Evolutionary conservation across 2,888 invertebrate genomes (phyloP).

Genomic region (Plagodis pulveraria): DNA sequence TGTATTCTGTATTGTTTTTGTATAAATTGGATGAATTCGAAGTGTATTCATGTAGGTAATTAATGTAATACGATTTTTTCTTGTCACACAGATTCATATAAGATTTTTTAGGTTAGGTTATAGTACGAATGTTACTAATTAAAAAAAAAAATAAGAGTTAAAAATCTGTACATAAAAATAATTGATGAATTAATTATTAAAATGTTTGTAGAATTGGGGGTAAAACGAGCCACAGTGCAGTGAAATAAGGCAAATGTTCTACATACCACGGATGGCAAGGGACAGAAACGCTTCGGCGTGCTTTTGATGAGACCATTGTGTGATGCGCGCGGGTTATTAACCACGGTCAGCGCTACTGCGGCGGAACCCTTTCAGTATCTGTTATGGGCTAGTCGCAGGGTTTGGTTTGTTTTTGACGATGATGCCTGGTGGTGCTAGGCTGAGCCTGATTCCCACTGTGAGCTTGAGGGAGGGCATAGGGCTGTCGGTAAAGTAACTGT

Average conservation of each 20-base stretch:
- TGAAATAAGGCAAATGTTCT: slow-evolving; percentile 24
- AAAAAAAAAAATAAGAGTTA: slow-evolving; percentile 4
- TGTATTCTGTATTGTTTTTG: too few relatives aligned
- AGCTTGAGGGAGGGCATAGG: slow-evolving; percentile 44
- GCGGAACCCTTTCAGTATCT: slow-evolving; percentile 59
- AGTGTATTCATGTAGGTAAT: too few relatives aligned
- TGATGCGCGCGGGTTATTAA: slow-evolving; percentile 38
- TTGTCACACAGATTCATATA: too few relatives aligned
- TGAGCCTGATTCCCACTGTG: slow-evolving; percentile 37
- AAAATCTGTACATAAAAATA: slow-evolving; percentile 1
- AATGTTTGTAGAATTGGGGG: slow-evolving; percentile 19
- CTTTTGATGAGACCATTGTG: slow-evolving; percentile 26
- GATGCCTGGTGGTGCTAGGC: slow-evolving; percentile 44
- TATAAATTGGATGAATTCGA: too few relatives aligned
- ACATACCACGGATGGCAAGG: slow-evolving; percentile 6
- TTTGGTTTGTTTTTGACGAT: slow-evolving; percentile 41
- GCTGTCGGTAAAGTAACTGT: slow-evolving; percentile 20
- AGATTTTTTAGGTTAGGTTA: too few relatives aligned
- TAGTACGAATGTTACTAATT: too few relatives aligned
- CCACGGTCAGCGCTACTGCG: slow-evolving; percentile 43
- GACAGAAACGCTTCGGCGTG: slow-evolving; percentile 20
- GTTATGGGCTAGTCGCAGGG: slow-evolving; percentile 63
- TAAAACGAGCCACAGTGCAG: slow-evolving; percentile 19
- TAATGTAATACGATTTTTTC: too few relatives aligned
- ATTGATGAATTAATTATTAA: neutral